Base-by-base conservation (phyloP, 2,113 vertebrate genomes). In the Takifugu flavidus region DNA sequence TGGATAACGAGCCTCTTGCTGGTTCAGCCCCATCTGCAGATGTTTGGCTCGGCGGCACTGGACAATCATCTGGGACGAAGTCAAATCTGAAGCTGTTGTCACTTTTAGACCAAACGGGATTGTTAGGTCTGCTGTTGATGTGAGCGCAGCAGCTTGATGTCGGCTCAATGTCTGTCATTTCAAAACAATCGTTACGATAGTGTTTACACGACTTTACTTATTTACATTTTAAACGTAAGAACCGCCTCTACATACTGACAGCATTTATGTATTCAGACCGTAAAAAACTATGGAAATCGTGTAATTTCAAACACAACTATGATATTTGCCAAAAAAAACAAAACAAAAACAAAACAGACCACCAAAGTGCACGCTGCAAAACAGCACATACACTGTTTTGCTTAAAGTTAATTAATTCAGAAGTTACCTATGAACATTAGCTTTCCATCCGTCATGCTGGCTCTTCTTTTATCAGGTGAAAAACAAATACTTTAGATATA, bases 41-140 rank as follows among this genome's bases (percentile, higher is more conserved):
- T 0, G 31, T 34, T 25, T 49, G 45, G 7, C 2, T 39, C 34
- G 4, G 7, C 1, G 34, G 34, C 11, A 10, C 34, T 39, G 34
- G 34, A 6, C 59, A 13, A 45, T 31, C 45, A 5, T 55, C 75
- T n/a, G 82, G 7, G 0, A 60, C 25, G 62, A 93, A 92, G 76
- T 82, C 83, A 62, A 93, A 92, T 4, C 0, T 77, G 65, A 93
- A 93, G 54, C 74, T 75, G 45, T 79, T 86, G 74, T 89, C 82
- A 13, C 82, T 80, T 4, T 67, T 60, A 6, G 42, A 45, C 70
- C 86, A 89, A 75, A 84, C 52, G 25, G 51, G 51, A 2, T 58
- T 63, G 12, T 66, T 26, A 4, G 45, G 42, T 59, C 31, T 25
- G 14, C 5, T 25, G 10, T 44, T 29, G n/a, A 25, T 20, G 51